phyloP scores from a whole-genome alignment of 2,888 invertebrate genomes.

The Dorcus hopei region DNA sequence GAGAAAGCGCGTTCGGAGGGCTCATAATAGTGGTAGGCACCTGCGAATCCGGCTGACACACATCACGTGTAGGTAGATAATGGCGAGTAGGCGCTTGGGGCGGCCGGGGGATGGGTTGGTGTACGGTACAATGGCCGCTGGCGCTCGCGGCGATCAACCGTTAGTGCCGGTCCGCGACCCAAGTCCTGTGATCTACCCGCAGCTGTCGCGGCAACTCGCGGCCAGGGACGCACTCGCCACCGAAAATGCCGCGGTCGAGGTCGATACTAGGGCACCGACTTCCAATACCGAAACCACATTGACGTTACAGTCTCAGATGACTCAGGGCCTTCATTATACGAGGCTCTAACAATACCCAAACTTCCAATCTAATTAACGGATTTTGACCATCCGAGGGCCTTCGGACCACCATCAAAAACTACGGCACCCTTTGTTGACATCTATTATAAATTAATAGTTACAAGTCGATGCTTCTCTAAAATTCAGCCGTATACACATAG shows the following conservation, averaged over 20 bases:
- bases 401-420: too few species aligned
- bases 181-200: conserved; percentile 31
- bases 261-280: conserved; percentile 11
- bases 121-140: conserved; percentile 49
- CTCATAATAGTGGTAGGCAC: conserved; percentile 23
- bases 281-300: conserved; percentile 2
- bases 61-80: conserved; percentile 31
- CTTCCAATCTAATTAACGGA: too few species aligned
- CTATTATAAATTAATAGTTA: too few species aligned
- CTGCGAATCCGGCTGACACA: conserved; percentile 25
- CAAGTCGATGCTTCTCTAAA: too few species aligned
- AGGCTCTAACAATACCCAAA: too few species aligned
- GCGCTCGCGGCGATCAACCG: conserved; percentile 50
- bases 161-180: conserved; percentile 52
- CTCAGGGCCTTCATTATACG: too few species aligned
- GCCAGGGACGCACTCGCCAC: conserved; percentile 30
- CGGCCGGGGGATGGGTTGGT: conserved; percentile 11
- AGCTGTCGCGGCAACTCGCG: conserved; percentile 32
- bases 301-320: too few species aligned
- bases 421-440: too few species aligned
- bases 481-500: too few species aligned
- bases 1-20: background rate
- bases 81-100: conserved; percentile 27
- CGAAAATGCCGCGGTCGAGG: conserved; percentile 26
- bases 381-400: too few species aligned